Base-by-base conservation (phyloP, 2,888 invertebrate genomes). In the Epirrhoe tristata region DNA sequence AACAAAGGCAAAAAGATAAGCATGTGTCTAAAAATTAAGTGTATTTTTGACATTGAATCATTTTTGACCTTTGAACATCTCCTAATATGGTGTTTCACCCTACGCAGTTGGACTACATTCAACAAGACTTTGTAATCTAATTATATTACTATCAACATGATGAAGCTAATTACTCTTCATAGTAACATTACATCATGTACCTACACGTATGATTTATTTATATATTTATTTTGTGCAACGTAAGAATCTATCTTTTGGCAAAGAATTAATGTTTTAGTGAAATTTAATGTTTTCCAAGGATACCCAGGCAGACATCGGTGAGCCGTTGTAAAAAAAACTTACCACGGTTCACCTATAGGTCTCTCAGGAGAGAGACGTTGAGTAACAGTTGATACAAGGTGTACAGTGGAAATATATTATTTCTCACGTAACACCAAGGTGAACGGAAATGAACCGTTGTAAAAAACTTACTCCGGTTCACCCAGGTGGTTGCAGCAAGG, bases 121-220 rank as follows among this genome's bases (percentile, higher is more conserved):
- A 46, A 46, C 12, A 31, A n/a, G 10, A 10, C 16, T 55, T 16
- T 48, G 16, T 48, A 16, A 12, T 46, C 46, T 46, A 46, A 46
- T 6, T 46, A 14, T 7, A 16, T 14, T 48, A 16, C 16, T 7
- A 16, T 14, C 48, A 46, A n/a, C 4, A 14, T 14, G 36, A 43
- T 43, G 39, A 43, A 12, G 12, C 39, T 43, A 43, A 43, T 43
- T 43, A 43, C 39, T 43, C 48, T 14, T 16, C 16, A 57, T 56
- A 31, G 46, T 56, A 16, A 48, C 14, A 16, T 57, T 57, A 48
- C 57, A 57, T 57, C 57, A 57, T 48, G 6, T 16, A 48, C n/a
- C n/a, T n/a, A n/a, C 14, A 48, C 16, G 48, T 48, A 7, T 14
- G 14, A 48, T 48, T 7, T 46, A 46, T 46, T 46, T 48, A 48